These are phyloP conservation scores for Oncopeltus fasciatus DNA, from an alignment of 1,140 invertebrate genomes.

Conservation along the genomic window DNA sequence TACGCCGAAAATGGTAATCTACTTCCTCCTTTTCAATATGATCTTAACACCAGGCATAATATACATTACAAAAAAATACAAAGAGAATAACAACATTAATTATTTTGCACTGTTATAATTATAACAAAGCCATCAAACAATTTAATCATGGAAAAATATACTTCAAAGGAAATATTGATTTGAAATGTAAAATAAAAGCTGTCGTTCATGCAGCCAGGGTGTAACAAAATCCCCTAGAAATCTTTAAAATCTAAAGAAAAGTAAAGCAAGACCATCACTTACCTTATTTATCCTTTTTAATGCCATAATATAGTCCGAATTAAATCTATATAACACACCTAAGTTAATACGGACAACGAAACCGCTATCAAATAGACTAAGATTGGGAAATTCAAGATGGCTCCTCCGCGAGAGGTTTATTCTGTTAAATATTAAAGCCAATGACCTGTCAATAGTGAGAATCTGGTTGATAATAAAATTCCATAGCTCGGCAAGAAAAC, in stretches of 20 bases:
- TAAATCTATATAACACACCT: constrained; percentile 34
- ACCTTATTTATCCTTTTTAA: constrained; percentile 94
- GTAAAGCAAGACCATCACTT: constrained; percentile 31
- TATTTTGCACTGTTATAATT: too few species aligned
- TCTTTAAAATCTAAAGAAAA: background rate
- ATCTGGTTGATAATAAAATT: too few species aligned
- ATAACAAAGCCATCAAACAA: too few species aligned
- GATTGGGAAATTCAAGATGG: constrained; percentile 42
- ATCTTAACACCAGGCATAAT: background rate
- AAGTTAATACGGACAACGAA: constrained; percentile 34
- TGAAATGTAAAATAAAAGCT: constrained; percentile 7
- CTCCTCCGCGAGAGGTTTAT: constrained; percentile 24
- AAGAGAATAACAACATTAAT: too few species aligned
- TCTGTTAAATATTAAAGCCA: constrained; percentile 15
- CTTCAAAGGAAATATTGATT: background rate
- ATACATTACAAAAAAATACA: too few species aligned
- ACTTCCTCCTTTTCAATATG: background rate
- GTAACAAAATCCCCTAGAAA: background rate
- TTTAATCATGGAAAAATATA: too few species aligned
- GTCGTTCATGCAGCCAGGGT: background rate
- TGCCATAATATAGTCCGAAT: constrained; percentile 60
- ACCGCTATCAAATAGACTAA: constrained; percentile 37
- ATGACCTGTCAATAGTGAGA: constrained; percentile 15
- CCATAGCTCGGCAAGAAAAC: too few species aligned
- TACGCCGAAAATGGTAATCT: background rate